Conservation (phyloP, 2,888 invertebrate genomes). For the Timandra comae region DNA sequence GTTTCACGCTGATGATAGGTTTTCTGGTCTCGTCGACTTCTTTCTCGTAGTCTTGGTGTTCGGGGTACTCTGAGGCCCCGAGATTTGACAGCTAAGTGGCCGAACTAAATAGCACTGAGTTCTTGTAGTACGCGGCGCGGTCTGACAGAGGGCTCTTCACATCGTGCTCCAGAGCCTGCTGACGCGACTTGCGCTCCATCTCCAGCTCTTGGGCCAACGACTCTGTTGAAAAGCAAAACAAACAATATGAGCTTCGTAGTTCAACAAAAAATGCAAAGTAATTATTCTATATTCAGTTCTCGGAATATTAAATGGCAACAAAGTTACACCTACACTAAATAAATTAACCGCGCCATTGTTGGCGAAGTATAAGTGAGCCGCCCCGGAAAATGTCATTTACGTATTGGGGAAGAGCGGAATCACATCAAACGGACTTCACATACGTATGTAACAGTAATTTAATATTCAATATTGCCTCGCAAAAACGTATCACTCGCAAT, state of each 20-base stretch:
- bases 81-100: constrained; percentile 81
- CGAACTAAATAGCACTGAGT: constrained; percentile 92
- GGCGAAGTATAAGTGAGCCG: constrained; percentile 39
- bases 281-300: too few species aligned
- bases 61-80: constrained; percentile 61
- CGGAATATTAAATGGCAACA: too few species aligned
- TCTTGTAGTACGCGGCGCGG: constrained; percentile 89
- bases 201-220: constrained; percentile 91
- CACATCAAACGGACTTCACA: constrained; percentile 69
- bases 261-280: too few species aligned
- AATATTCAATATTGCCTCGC: constrained; percentile 62
- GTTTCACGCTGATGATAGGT: constrained; percentile 75
- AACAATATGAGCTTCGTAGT: neutral
- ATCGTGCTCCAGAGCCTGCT: constrained; percentile 87
- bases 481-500: constrained; percentile 59
- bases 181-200: constrained; percentile 90
- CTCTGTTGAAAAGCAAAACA: constrained; percentile 78
- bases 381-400: constrained; percentile 68
- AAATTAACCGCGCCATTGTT: constrained; percentile 3
- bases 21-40: constrained; percentile 60
- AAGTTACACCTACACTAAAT: constrained; percentile 18
- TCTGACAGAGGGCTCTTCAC: constrained; percentile 92
- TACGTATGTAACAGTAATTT: constrained; percentile 62
- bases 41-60: constrained; percentile 51
- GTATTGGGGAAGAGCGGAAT: constrained; percentile 46